phyloP scores from a whole-genome alignment of 2,888 invertebrate genomes.

The Harpalus rufipes region DNA sequence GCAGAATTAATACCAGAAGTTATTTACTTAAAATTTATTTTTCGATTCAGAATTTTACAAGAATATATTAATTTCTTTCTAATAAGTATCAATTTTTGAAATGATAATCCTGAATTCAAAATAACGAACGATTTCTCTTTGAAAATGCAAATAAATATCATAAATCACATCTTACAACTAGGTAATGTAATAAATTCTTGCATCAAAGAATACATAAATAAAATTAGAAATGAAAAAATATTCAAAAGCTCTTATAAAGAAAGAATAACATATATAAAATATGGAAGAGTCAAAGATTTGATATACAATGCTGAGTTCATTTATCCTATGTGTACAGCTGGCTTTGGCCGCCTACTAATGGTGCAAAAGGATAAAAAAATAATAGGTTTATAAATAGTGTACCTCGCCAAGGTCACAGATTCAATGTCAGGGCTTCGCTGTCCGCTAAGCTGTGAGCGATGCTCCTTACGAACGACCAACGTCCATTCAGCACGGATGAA shows the following conservation, averaged over 20 bases:
- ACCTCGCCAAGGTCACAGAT: constrained; percentile 69
- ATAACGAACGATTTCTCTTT: too few species aligned
- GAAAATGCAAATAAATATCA: too few species aligned
- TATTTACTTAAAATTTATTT: too few species aligned
- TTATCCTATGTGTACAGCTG: constrained; percentile 6
- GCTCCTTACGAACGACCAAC: background rate
- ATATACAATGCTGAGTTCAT: constrained; percentile 40
- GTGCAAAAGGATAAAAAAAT: constrained; percentile 62
- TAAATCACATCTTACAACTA: too few species aligned
- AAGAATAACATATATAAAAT: background rate
- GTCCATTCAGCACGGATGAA: too few species aligned
- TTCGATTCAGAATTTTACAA: too few species aligned
- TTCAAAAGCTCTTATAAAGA: background rate
- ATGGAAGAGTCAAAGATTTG: constrained; percentile 23
- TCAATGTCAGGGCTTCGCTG: constrained; percentile 69
- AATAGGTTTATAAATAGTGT: constrained; percentile 62
- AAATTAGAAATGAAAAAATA: background rate
- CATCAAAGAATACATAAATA: too few species aligned
- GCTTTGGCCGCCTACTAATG: constrained; percentile 46
- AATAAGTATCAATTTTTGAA: too few species aligned
- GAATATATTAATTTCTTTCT: too few species aligned
- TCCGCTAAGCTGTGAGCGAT: constrained; percentile 8
- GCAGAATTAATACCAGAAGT: too few species aligned
- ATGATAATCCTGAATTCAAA: too few species aligned
- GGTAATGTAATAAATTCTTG: too few species aligned